These are phyloP conservation scores for Drosophila aldrichi DNA, from an alignment of 2,888 invertebrate genomes.

Conservation along the genomic window DNA sequence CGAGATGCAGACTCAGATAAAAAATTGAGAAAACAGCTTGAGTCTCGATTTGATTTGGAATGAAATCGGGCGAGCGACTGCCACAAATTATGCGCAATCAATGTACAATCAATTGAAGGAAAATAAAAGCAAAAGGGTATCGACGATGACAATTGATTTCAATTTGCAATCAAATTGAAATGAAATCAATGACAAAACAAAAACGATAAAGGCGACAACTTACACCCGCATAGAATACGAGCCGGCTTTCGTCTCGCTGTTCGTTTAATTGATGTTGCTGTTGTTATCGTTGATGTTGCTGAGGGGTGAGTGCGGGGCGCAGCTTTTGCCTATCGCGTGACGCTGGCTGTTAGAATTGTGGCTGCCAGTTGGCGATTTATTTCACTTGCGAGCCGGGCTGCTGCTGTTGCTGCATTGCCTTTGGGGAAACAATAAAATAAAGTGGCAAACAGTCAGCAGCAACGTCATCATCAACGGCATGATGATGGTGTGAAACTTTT, in stretches of 20 bases:
- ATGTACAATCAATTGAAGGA: constrained; percentile 75
- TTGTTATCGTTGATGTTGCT: constrained; percentile 19
- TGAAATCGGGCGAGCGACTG: constrained; percentile 67
- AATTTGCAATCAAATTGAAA: constrained; percentile 80
- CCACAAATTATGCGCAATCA: constrained; percentile 83
- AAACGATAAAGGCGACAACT: constrained; percentile 52
- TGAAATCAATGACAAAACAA: constrained; percentile 81
- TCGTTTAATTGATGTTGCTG: constrained; percentile 68
- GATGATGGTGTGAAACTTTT: constrained; percentile 61
- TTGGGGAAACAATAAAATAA: constrained; percentile 81
- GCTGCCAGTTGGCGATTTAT: constrained; percentile 70
- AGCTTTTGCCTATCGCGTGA: constrained; percentile 64
- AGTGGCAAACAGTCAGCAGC: constrained; percentile 71
- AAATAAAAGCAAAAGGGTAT: constrained; percentile 39
- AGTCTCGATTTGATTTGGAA: constrained; percentile 14
- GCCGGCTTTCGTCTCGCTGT: constrained; percentile 32
- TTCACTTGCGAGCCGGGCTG: constrained; percentile 62
- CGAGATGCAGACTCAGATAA: neutral
- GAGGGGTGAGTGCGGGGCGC: constrained; percentile 8
- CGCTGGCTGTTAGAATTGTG: constrained; percentile 69
- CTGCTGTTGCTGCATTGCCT: constrained; percentile 60
- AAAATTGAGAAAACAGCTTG: neutral
- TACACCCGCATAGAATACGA: constrained; percentile 71
- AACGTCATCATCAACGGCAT: constrained; percentile 42
- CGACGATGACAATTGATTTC: constrained; percentile 71